A percentile compares a stretch with the other conserved stretches of the same genome.
phyloP scores from a whole-genome alignment of 2,797 vertebrate species.

The Melanotaenia trifasciata region DNA sequence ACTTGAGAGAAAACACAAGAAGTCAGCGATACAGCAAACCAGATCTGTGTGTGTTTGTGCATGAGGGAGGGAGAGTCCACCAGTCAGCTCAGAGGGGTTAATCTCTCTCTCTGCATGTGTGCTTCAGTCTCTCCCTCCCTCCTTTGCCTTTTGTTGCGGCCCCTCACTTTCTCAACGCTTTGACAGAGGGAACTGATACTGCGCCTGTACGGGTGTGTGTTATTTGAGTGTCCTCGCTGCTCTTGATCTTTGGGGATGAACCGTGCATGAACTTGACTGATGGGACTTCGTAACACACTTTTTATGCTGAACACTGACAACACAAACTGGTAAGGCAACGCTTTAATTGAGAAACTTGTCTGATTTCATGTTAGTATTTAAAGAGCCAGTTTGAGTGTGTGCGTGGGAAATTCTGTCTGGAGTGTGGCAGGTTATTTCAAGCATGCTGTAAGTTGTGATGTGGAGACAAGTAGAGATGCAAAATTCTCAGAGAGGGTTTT shows the following conservation, averaged over 20 bases:
- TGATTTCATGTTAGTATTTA: constrained; percentile 21
- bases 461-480: constrained; percentile 24
- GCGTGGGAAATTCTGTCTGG: constrained; percentile 19
- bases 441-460: constrained; percentile 13
- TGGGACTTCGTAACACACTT: constrained; percentile 52
- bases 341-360: constrained; percentile 27
- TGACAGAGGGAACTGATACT: constrained; percentile 73
- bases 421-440: constrained; percentile 52
- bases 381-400: not conserved
- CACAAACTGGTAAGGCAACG: constrained; percentile 67
- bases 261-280: constrained; percentile 68
- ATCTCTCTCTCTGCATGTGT: constrained; percentile 56
- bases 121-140: constrained; percentile 64
- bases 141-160: constrained; percentile 77
- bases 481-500: not conserved
- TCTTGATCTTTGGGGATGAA: constrained; percentile 61
- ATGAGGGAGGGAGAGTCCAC: constrained; percentile 56
- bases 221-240: constrained; percentile 39
- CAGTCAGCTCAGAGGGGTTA: constrained; percentile 67
- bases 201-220: constrained; percentile 42
- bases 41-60: constrained; percentile 44
- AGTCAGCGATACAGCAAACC: constrained; percentile 69
- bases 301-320: constrained; percentile 59
- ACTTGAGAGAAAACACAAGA: constrained; percentile 75
- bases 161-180: constrained; percentile 77